Base-by-base conservation (phyloP, 2,113 vertebrate species). In the Trogon surrucura region DNA sequence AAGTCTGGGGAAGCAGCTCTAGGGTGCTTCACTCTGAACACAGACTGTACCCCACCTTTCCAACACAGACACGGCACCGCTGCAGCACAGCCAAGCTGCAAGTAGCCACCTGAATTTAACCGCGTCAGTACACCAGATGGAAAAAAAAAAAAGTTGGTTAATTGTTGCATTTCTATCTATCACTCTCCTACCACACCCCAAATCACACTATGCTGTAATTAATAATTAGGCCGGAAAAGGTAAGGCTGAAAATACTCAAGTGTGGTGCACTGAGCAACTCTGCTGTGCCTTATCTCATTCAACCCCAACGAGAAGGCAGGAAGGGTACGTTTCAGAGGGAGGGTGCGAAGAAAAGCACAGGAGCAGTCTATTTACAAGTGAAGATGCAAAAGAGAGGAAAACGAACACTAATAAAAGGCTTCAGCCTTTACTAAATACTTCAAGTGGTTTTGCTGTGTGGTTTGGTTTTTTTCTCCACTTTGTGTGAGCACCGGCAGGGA, bases 61-160 rank as follows among this genome's bases (percentile, higher is more conserved):
- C 60, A 79, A 48, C 48, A 36, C 18, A 2, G 13, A 18, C n/a
- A 32, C n/a, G 4, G 44, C 79, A 23, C 26, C 3, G 3, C 47
- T 23, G 41, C 18, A 9, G 3, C 41, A 21, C 6, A 44, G 48
- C 1, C 0, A 30, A 72, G 54, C 41, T 19, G 10, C 7, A 20
- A 14, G 36, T 0, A 29, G 27, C 34, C 64, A 34, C 16, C 9
- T 3, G 2, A 70, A 64, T 11, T 27, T 15, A 75, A 82, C 45
- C 23, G 45, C 1, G 41, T 10, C 41, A 41, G 1, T 16, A 41
- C 15, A 34, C 8, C 10, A 60, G 8, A 32, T 0, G 0, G 18
- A 14, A 38, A 41, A 70, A 25, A 38, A 18, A 16, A 1, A 1
- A 3, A 23, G 9, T 7, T 23, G n/a, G n/a, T 38, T 11, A 60